These are phyloP conservation scores for Crepidodera aurea DNA, from an alignment of 2,888 invertebrate genomes.

Conservation along the genomic window DNA sequence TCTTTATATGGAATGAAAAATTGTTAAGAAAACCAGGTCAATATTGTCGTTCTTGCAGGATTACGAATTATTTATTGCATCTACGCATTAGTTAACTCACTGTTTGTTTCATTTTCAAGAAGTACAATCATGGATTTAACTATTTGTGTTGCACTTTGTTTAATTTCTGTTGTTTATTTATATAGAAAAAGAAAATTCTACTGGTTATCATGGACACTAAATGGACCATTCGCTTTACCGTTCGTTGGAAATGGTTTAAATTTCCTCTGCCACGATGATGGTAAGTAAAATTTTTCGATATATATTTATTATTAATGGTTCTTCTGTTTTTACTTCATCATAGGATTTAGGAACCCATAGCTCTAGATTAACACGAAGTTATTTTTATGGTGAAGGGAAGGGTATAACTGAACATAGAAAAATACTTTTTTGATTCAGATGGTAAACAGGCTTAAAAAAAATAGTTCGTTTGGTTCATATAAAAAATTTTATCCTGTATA, in stretches of 20 bases:
- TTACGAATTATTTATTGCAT: neutral
- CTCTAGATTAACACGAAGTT: too few relatives aligned
- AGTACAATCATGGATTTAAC: neutral
- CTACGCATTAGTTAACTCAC: neutral
- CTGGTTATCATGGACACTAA: slow-evolving; percentile 39
- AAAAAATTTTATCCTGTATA: too few relatives aligned
- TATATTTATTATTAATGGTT: too few relatives aligned
- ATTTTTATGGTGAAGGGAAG: too few relatives aligned
- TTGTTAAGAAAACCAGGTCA: slow-evolving; percentile 3
- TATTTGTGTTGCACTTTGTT: neutral
- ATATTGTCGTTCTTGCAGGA: neutral
- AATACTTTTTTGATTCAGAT: too few relatives aligned
- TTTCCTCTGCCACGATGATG: slow-evolving; percentile 44
- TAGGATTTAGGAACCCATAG: too few relatives aligned
- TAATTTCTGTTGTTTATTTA: slow-evolving; percentile 11
- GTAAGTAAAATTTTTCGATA: slow-evolving; percentile 37
- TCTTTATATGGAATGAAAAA: slow-evolving; percentile 10
- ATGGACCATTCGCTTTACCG: slow-evolving; percentile 45
- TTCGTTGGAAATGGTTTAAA: slow-evolving; percentile 44
- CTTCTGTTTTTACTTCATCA: too few relatives aligned
- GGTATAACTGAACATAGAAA: too few relatives aligned
- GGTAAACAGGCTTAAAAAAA: too few relatives aligned
- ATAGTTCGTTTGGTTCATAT: too few relatives aligned
- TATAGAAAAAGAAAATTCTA: slow-evolving; percentile 35
- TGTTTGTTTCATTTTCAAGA: neutral